Evolutionary conservation across 2,888 invertebrate species (phyloP), one percentile per base, ranked within the genome.

Genomic region (Elegia similella): DNA sequence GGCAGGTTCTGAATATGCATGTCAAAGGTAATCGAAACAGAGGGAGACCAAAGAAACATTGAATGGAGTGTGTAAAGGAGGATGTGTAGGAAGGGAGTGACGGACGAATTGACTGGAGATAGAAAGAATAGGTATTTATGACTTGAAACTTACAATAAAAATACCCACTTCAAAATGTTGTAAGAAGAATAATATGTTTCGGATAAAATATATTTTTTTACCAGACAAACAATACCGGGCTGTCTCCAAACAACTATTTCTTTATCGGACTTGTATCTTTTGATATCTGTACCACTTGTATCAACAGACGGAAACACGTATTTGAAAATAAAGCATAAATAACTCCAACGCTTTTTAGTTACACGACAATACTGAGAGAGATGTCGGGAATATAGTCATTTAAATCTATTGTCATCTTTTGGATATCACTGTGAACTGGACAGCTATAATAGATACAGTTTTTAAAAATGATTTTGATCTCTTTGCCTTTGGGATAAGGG

Each of bases 321-420:
- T 73, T 72, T 72, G 68, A 80, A 80, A 80, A 77, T 82, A 60
- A 50, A 73, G 75, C 75, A 85, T 82, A 84, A 87, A 86, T 83
- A 78, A 85, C 80, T 67, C 76, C 72, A 69, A 80, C 75, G 74
- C 76, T 64, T 78, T 77, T 66, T 64, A 62, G 62, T 70, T 69
- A 73, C 72, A 71, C 69, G 72, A 82, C 80, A 80, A 80, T 78
- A 75, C 72, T 68, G 76, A 84, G 76, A 78, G 74, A 83, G 78
- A 82, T 73, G 80, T 84, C 82, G 79, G 72, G 69, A 81, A 86
- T 86, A 83, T 80, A 87, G 84, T 86, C 86, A 88, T 89, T 88
- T 86, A 80, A 86, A 85, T 80, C 88, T 74, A 86, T 90, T 91
- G 90, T 91, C 80, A 82, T 84, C 75, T 82, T 75, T 67, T 55